Evolutionary conservation across 1,140 invertebrate genomes (phyloP), one percentile per base, ranked within the genome.

Genomic region (Drosophila tsacasi): DNA sequence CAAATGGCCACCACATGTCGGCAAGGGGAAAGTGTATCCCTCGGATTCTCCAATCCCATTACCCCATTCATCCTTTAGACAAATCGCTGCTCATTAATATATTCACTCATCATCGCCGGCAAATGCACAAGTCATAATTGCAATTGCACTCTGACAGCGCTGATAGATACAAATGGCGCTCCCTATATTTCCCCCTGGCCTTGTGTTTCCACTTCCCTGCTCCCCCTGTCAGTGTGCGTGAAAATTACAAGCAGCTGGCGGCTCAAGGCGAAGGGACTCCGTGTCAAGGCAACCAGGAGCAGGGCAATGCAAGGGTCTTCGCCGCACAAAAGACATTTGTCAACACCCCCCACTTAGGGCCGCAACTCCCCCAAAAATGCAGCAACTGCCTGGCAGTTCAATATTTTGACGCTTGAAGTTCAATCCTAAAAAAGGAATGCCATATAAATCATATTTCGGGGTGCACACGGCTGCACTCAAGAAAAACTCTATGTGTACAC

Each of bases 1-100:
- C 54, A 81, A 89, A 89, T 84, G 67, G 84, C 21, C 47, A 57
- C 46, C 63, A 74, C 64, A 77, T 81, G 79, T 61, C 23, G 27
- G 32, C 39, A 32, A 47, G 47, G 47, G 73, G 44, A 47, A 30
- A 21, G 30, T 23, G 32, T 49, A 12, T 21, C 13, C n/a, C 37
- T 19, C 13, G 30, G 9, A 21, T 25, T 10, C 17, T 5, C 54
- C 3, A 12, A 17, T 32, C 23, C 52, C 35, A 35, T 30, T 39
- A 15, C 39, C 71, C 68, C 39, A 32, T 27, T 37, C 40, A 59
- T 76, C 49, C 65, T 37, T 37, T 57, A 79, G 86, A 90, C 86
- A 90, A 91, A 90, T 90, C 86, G 79, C 81, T 90, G 79, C 61
- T 90, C 85, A 90, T 90, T 90, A 90, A 90, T 90, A 90, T 85